Evolutionary conservation across 2,888 invertebrate genomes (phyloP), one percentile per base, ranked within the genome.

Genomic region (Anoplius nigerrimus): DNA sequence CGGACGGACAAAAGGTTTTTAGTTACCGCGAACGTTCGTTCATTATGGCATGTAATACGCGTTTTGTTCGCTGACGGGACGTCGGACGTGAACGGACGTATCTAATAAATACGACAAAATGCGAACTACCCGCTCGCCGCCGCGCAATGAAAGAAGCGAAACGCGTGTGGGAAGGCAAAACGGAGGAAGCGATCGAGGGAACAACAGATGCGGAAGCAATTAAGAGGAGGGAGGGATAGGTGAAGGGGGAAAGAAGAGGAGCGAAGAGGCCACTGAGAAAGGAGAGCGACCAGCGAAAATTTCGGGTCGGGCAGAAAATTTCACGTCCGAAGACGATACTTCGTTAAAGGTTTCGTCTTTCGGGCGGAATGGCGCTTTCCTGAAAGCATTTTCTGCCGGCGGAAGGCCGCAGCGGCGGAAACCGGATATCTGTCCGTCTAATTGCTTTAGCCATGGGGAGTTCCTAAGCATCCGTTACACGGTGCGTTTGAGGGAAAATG

Each of bases 391-490:
- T 57, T 52, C 57, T 24, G 42, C 51, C 34, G 55, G 24, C 13
- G 18, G 27, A 62, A 72, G 77, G 60, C 78, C 58, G 68, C 61
- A 62, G 13, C 52, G 62, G 46, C 52, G 43, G 80, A 77, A 83
- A 83, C 76, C 71, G 74, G 80, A 83, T 83, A 82, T 69, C 72
- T 74, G 72, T 66, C 75, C 69, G 67, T 75, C 75, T 83, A 81
- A 82, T 82, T 83, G 82, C 79, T 82, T 72, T 51, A 54, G 76
- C 66, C 58, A 46, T 62, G 63, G 59, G 48, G 63, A 63, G 67
- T 64, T 69, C 62, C 68, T 64, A 64, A 71, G 71, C 73, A 69
- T 66, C 71, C 64, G 74, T 69, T 73, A 69, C 68, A 73, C 69
- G 63, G 56, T 59, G 62, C 69, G 63, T 67, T 74, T 66, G 60